These are phyloP conservation scores for Lateolabrax maculatus DNA, from an alignment of 2,797 vertebrate species.

Conservation along the genomic window DNA sequence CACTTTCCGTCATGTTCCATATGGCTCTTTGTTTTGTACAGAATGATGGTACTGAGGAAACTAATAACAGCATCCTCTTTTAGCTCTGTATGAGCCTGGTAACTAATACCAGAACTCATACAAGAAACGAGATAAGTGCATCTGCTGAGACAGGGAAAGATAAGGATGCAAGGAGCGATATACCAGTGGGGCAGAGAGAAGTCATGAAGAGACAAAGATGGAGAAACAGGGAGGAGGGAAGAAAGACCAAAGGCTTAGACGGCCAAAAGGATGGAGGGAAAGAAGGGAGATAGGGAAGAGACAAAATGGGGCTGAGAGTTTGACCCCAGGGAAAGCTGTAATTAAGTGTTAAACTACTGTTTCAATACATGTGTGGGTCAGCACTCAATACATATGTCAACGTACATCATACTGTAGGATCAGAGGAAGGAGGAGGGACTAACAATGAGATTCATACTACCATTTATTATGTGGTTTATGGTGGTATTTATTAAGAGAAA, in stretches of 20 bases:
- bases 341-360: slow-evolving; percentile 76
- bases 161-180: slow-evolving; percentile 36
- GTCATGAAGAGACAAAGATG: slow-evolving; percentile 19
- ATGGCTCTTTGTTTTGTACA: neutral
- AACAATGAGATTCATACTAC: neutral
- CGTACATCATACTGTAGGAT: slow-evolving; percentile 51
- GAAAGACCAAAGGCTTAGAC: neutral
- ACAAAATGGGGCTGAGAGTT: slow-evolving; percentile 22
- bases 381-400: slow-evolving; percentile 72
- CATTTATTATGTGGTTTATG: slow-evolving; percentile 18
- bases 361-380: slow-evolving; percentile 73
- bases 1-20: slow-evolving; percentile 18
- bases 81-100: slow-evolving; percentile 18
- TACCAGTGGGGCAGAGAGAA: neutral
- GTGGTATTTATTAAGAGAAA: too few relatives aligned
- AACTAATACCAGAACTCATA: slow-evolving; percentile 44
- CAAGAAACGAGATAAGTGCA: slow-evolving; percentile 54
- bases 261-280: neutral
- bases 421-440: neutral
- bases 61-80: slow-evolving; percentile 28
- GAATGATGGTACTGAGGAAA: slow-evolving; percentile 23
- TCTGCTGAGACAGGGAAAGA: slow-evolving; percentile 54
- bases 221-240: neutral
- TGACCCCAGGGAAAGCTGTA: slow-evolving; percentile 58
- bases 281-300: neutral